These are phyloP conservation scores for Coendou prehensilis DNA, from an alignment of 2,797 vertebrate genomes.

Conservation along the genomic window DNA sequence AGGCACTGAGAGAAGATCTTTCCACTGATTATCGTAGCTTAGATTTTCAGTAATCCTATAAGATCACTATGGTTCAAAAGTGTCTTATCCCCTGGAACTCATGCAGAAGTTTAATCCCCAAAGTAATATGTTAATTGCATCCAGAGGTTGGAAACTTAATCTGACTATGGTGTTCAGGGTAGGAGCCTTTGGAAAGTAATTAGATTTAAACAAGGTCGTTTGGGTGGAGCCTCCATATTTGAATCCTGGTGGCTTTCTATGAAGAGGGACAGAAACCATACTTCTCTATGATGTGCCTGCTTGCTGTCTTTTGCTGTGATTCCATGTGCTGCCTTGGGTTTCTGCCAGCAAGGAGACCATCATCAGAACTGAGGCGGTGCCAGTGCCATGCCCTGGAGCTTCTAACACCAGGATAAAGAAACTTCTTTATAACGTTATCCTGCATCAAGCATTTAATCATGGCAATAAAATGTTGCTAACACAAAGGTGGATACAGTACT, in stretches of 20 bases:
- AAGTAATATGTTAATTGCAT: background rate
- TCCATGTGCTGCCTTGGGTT: background rate
- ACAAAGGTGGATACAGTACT: background rate
- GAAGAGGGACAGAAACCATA: background rate
- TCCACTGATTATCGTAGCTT: background rate
- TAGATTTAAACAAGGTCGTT: background rate
- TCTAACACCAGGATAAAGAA: background rate
- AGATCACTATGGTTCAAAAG: background rate
- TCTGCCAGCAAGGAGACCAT: background rate
- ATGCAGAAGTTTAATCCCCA: background rate
- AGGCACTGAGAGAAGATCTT: background rate
- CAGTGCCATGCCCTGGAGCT: background rate
- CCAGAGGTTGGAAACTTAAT: background rate
- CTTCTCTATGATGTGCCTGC: background rate
- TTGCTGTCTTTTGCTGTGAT: background rate
- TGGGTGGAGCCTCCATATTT: background rate
- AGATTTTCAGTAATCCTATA: conserved; percentile 13
- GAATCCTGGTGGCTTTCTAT: background rate
- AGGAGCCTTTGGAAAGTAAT: background rate
- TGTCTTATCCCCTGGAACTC: background rate
- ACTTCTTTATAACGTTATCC: background rate
- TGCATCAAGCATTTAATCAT: background rate
- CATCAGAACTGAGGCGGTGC: background rate
- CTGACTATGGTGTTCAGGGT: background rate
- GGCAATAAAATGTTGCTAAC: background rate